Conservation (phyloP, 2,888 invertebrate genomes). For the Polymixis lichenea region DNA sequence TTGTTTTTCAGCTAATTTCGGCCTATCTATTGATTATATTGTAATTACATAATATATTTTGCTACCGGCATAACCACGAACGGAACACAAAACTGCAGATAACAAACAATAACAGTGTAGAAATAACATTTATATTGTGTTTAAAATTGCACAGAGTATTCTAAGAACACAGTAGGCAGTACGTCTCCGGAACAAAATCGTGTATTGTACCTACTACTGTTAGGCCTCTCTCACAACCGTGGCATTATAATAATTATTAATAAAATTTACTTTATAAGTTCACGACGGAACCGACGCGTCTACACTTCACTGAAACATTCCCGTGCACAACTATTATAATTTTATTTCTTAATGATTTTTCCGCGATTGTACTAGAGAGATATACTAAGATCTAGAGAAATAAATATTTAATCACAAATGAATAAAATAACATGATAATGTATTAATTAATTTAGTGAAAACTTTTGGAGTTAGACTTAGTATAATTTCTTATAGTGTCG, state of each 20-base stretch:
- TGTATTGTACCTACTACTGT: conserved; percentile 80
- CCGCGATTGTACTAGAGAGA: conserved; percentile 75
- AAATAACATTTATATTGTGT: conserved; percentile 76
- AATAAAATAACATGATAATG: conserved; percentile 67
- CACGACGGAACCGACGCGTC: conserved; percentile 66
- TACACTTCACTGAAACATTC: conserved; percentile 63
- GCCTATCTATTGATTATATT: conserved; percentile 18
- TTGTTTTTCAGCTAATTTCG: not conserved
- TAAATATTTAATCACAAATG: conserved; percentile 68
- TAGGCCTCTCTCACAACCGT: conserved; percentile 90
- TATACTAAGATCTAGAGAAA: conserved; percentile 65
- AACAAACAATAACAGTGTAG: conserved; percentile 83
- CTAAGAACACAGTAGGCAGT: conserved; percentile 89
- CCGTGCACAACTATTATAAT: conserved; percentile 68
- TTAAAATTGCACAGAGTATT: conserved; percentile 79
- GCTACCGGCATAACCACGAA: conserved; percentile 62
- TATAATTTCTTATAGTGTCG: conserved; percentile 74
- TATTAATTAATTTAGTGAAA: conserved; percentile 67
- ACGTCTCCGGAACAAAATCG: conserved; percentile 80
- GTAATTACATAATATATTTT: conserved; percentile 38
- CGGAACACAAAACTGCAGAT: conserved; percentile 64
- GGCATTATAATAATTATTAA: conserved; percentile 74
- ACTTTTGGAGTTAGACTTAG: conserved; percentile 73
- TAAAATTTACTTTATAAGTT: conserved; percentile 68
- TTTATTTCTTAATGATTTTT: conserved; percentile 61